Evolutionary conservation across 2,888 invertebrate genomes (phyloP), one percentile per base, ranked within the genome.

Genomic region (Kuschelorhynchus macadamiae): DNA sequence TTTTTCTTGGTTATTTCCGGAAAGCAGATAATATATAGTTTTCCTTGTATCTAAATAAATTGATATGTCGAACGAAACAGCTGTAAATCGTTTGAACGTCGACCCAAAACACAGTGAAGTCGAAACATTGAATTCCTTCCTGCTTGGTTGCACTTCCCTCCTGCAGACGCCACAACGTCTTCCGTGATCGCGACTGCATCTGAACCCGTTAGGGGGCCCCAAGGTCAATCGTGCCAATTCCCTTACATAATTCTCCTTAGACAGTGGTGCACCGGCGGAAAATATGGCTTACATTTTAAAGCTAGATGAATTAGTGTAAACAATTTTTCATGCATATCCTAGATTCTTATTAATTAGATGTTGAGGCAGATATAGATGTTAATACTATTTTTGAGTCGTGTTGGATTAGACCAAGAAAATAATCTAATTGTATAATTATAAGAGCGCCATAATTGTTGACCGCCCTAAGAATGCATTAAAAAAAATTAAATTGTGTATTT

Each of bases 171-270:
- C 52, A 18, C 42, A 42, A n/a, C 18, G 49, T 68, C 69, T 70
- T 53, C 70, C 64, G 30, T 44, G 59, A 60, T 42, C 59, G 65
- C 50, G 59, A 53, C 55, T 50, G 62, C 65, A 52, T 46, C 63
- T 62, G 59, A 56, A 61, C 60, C 73, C 63, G 73, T 69, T 71
- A 72, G 70, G 62, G 70, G 71, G 71, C 69, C 64, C 67, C 47
- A 41, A 63, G 73, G 73, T 73, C 73, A 71, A 71, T 72, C 72
- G 71, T 72, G 72, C 56, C 69, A 63, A 33, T 63, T 61, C 61
- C 65, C 30, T 18, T 16, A 59, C 21, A 47, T 57, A 44, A n/a
- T 46, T 55, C 14, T 41, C n/a, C 1, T 12, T 12, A 11, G 16
- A 3, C 52, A 52, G 52, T 39, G 39, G 39, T 39, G 8, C 20